phyloP scores from a whole-genome alignment of 2,797 vertebrate genomes.

The Etheostoma perlongum region DNA sequence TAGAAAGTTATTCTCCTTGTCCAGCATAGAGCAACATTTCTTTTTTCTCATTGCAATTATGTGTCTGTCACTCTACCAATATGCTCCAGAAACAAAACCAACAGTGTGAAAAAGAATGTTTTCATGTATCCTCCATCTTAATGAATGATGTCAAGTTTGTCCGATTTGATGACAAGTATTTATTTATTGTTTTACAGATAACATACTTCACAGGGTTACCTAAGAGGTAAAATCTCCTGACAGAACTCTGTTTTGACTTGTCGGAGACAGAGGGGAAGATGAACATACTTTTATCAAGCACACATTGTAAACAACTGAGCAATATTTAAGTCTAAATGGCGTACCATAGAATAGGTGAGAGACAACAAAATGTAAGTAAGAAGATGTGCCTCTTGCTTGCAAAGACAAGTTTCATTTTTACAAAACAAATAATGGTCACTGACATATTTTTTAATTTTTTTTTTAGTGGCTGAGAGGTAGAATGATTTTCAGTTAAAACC shows the following conservation, averaged over 20 bases:
- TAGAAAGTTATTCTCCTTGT: conserved; percentile 6
- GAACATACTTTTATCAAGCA: conserved; percentile 84
- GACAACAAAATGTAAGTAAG: conserved; percentile 84
- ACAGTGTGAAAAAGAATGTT: conserved; percentile 39
- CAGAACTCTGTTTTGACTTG: conserved; percentile 73
- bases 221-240: conserved; percentile 81
- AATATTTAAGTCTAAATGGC: conserved; percentile 84
- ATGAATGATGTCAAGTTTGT: conserved; percentile 81
- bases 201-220: conserved; percentile 85
- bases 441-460: conserved; percentile 77
- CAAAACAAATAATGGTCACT: conserved; percentile 85
- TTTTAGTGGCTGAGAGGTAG: conserved; percentile 91
- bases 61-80: conserved; percentile 38
- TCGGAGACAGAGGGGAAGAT: conserved; percentile 74
- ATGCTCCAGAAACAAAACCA: conserved; percentile 64
- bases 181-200: conserved; percentile 85
- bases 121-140: conserved; percentile 54
- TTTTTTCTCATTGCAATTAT: conserved; percentile 22
- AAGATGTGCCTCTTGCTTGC: conserved; percentile 83
- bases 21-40: conserved; percentile 13
- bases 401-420: conserved; percentile 83
- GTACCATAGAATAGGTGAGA: conserved; percentile 85
- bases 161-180: conserved; percentile 83
- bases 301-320: conserved; percentile 86
- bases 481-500: conserved; percentile 82